Evolutionary conservation across 2,113 vertebrate species (phyloP).

Genomic region (Gadus chalcogrammus): DNA sequence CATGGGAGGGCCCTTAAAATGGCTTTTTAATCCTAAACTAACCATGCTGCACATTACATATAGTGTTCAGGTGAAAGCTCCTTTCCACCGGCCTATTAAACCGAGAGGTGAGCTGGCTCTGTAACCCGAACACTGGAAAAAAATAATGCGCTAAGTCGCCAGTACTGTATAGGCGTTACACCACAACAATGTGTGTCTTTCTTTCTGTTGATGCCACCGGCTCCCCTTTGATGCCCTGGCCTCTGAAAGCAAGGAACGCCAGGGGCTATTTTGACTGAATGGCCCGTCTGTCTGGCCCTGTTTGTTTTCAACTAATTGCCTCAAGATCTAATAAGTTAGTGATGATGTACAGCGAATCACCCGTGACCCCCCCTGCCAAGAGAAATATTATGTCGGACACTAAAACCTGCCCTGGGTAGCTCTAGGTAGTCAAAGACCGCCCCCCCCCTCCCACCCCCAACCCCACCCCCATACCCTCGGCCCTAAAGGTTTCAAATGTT

Average conservation of each 20-base stretch:
- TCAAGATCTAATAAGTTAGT: constrained; percentile 98
- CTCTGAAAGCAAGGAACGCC: constrained; percentile 83
- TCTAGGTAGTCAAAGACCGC: constrained; percentile 65
- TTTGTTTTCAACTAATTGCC: constrained; percentile 98
- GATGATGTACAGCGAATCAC: constrained; percentile 88
- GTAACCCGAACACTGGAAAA: constrained; percentile 86
- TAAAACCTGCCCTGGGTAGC: constrained; percentile 65
- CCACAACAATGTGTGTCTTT: constrained; percentile 88
- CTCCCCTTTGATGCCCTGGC: constrained; percentile 82
- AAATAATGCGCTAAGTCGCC: constrained; percentile 73
- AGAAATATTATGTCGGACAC: constrained; percentile 84
- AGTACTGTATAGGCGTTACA: constrained; percentile 82
- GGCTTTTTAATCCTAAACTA: constrained; percentile 86
- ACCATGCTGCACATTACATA: constrained; percentile 76
- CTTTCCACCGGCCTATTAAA: constrained; percentile 78
- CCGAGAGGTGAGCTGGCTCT: constrained; percentile 65
- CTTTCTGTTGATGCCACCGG: constrained; percentile 76
- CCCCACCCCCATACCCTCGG: constrained; percentile 17
- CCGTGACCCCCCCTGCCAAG: constrained; percentile 78
- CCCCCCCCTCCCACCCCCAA: neutral
- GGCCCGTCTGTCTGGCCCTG: constrained; percentile 88
- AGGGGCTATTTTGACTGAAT: constrained; percentile 91
- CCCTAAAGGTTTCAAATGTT: constrained; percentile 65
- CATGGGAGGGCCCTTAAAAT: constrained; percentile 69
- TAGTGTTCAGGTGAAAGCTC: constrained; percentile 82